Conservation (phyloP, 2,797 vertebrate genomes). For the Sebastiscus tertius region DNA sequence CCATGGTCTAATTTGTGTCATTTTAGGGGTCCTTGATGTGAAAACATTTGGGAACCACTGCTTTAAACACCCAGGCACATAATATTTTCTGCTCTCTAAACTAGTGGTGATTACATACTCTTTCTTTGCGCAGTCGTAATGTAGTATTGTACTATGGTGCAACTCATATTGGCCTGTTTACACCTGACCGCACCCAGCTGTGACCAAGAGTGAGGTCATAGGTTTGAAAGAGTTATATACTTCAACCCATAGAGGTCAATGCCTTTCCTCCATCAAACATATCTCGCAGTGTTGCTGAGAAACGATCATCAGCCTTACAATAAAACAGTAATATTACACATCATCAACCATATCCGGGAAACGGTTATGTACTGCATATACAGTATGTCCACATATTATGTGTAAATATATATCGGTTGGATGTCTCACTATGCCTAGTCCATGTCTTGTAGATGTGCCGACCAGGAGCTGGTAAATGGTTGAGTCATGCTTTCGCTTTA, state of each 20-base stretch:
- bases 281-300: not conserved
- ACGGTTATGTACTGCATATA: not conserved
- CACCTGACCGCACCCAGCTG: not conserved
- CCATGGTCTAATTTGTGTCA: not conserved
- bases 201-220: not conserved
- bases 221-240: not conserved
- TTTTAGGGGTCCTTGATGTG: not conserved
- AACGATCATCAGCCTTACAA: not conserved
- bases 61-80: not conserved
- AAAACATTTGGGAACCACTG: not conserved
- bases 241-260: not conserved
- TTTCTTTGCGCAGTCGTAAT: not conserved
- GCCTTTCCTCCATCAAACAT: not conserved
- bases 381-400: not conserved
- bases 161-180: not conserved
- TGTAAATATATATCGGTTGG: not conserved
- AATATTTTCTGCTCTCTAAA: not conserved
- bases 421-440: not conserved
- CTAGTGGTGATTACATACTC: not conserved
- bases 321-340: not conserved
- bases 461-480: slow-evolving; percentile 54
- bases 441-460: slow-evolving; percentile 38
- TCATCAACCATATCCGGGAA: not conserved
- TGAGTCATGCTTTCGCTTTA: slow-evolving; percentile 59
- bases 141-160: not conserved